Evolutionary conservation across 2,797 vertebrate genomes (phyloP).

Genomic region (Morus bassanus): DNA sequence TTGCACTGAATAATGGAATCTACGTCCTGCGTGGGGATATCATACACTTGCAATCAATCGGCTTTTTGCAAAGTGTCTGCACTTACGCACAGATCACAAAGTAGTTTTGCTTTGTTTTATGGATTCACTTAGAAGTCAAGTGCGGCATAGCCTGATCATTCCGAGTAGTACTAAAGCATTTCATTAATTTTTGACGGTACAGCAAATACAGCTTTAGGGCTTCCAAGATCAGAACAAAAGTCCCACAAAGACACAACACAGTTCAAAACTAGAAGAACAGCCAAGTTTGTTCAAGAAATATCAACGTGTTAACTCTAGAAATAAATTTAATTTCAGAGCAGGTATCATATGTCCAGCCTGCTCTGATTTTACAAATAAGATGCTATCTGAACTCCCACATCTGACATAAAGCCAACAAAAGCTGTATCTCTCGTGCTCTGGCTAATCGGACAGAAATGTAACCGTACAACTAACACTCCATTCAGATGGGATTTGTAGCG

Average conservation of each 20-base stretch:
- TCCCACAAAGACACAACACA: not conserved
- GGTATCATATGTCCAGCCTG: not conserved
- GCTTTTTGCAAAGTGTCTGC: not conserved
- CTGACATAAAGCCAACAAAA: not conserved
- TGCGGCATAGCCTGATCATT: not conserved
- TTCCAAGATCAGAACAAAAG: not conserved
- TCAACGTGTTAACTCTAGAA: not conserved
- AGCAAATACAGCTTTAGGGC: not conserved
- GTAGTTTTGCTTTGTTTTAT: not conserved
- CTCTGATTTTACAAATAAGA: not conserved
- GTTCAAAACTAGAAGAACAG: not conserved
- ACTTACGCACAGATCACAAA: not conserved
- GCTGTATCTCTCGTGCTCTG: not conserved
- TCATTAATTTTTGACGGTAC: not conserved
- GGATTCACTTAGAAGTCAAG: not conserved
- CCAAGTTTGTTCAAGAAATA: not conserved
- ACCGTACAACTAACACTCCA: not conserved
- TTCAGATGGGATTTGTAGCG: not conserved
- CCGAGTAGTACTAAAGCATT: not conserved
- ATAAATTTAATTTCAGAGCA: not conserved
- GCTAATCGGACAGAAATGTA: not conserved
- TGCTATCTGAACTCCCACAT: not conserved
- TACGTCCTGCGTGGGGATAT: not conserved
- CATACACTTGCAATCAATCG: not conserved
- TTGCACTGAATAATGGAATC: not conserved